phyloP scores from a whole-genome alignment of 2,113 vertebrate genomes.

The Eulemur rufifrons region DNA sequence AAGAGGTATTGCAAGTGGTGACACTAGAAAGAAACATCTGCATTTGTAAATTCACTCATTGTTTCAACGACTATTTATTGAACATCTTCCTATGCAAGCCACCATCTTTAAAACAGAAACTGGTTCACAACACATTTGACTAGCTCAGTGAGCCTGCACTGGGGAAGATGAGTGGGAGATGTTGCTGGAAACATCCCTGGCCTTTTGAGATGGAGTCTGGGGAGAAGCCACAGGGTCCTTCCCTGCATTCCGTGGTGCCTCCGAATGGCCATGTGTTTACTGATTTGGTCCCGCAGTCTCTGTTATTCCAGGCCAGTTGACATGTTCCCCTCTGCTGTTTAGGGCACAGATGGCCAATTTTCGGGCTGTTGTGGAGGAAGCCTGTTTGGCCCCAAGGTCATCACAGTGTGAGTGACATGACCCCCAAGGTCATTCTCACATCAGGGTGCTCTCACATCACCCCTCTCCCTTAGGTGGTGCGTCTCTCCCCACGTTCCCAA shows the following conservation, averaged over 20 bases:
- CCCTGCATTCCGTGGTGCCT: background rate
- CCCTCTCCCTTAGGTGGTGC: background rate
- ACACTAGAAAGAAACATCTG: background rate
- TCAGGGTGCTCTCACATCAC: background rate
- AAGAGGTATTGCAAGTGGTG: background rate
- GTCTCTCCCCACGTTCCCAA: background rate
- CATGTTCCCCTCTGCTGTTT: background rate
- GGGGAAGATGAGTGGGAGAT: background rate
- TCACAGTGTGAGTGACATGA: background rate
- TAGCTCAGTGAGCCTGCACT: background rate
- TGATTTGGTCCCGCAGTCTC: background rate
- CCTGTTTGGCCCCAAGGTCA: background rate
- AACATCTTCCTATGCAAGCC: background rate
- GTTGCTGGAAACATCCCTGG: background rate
- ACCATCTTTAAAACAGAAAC: background rate
- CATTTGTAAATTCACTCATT: background rate
- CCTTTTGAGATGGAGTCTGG: background rate
- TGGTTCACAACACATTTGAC: background rate
- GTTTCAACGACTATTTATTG: background rate
- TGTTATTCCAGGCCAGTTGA: background rate
- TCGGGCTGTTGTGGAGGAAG: background rate
- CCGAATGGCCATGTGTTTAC: fast-evolving
- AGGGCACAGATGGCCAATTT: background rate
- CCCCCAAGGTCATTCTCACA: background rate
- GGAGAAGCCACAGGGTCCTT: background rate